Conservation (phyloP, 1,140 invertebrate species). For the Drosophila subobscura region DNA sequence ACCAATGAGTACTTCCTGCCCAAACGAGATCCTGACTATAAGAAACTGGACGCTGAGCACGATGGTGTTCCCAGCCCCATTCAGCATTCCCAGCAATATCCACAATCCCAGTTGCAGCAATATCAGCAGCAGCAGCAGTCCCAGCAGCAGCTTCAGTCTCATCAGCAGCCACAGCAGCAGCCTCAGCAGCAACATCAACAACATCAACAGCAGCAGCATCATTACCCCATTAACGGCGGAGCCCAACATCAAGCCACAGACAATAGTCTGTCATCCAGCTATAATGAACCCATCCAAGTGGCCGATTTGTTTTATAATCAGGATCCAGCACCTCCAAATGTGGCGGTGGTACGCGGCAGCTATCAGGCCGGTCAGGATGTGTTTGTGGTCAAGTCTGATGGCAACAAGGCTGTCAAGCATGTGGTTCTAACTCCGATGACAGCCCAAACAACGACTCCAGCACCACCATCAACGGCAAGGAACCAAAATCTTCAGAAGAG, state of each 20-base stretch:
- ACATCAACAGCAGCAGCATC: slow-evolving; percentile 19
- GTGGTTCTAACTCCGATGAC: slow-evolving; percentile 52
- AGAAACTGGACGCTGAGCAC: slow-evolving; percentile 58
- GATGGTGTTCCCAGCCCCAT: slow-evolving; percentile 18
- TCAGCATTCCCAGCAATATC: slow-evolving; percentile 43
- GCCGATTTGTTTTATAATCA: slow-evolving; percentile 75
- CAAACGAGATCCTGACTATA: slow-evolving; percentile 72
- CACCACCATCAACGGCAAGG: slow-evolving; percentile 35
- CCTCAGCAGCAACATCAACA: slow-evolving; percentile 16
- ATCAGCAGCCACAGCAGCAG: slow-evolving; percentile 19
- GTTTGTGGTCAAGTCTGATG: slow-evolving; percentile 77
- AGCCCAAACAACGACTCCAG: slow-evolving; percentile 37
- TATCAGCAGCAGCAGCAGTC: slow-evolving; percentile 35
- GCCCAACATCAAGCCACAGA: slow-evolving; percentile 10
- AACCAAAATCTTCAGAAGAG: slow-evolving; percentile 34
- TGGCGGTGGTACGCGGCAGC: slow-evolving; percentile 72
- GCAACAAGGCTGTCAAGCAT: slow-evolving; percentile 77
- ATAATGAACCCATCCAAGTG: slow-evolving; percentile 68
- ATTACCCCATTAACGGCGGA: slow-evolving; percentile 14
- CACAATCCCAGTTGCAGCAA: slow-evolving; percentile 18
- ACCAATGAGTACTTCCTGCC: slow-evolving; percentile 80
- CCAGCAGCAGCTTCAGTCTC: slow-evolving; percentile 15
- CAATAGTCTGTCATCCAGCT: slow-evolving; percentile 54
- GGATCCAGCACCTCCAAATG: slow-evolving; percentile 59
- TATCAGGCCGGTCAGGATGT: slow-evolving; percentile 73